Conservation (phyloP, 2,888 invertebrate genomes). For the Panzeria rudis region DNA sequence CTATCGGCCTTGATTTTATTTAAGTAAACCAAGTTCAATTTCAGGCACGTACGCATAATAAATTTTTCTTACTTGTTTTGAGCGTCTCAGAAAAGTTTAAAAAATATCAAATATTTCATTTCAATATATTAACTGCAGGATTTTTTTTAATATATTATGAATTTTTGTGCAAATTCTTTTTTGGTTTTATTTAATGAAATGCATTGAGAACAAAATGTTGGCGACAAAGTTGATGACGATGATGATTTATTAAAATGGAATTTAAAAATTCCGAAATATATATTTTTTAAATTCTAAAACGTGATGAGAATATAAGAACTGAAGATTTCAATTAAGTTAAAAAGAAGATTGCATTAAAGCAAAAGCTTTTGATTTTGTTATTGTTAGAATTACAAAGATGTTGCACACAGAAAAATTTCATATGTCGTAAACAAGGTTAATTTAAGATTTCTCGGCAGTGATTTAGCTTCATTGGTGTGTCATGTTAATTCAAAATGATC, state of each 20-base stretch:
- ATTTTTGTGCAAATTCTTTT: constrained; percentile 55
- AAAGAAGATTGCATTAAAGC: background rate
- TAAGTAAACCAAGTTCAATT: constrained; percentile 57
- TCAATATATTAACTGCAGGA: constrained; percentile 22
- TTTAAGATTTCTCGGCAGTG: no score
- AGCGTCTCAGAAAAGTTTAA: background rate
- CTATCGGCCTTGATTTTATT: constrained; percentile 69
- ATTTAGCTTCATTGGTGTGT: no score
- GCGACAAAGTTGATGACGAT: background rate
- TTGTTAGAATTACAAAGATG: background rate
- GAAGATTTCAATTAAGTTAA: background rate
- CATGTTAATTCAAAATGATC: no score
- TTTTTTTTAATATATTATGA: constrained; percentile 59
- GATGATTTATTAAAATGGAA: constrained; percentile 46
- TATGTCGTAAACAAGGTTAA: no score
- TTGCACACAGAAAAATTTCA: no score
- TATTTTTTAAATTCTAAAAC: constrained; percentile 43
- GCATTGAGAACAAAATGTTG: constrained; percentile 47
- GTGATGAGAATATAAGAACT: constrained; percentile 39
- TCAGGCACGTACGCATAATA: constrained; percentile 72
- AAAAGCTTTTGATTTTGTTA: background rate
- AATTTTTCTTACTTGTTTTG: constrained; percentile 32
- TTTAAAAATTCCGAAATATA: constrained; percentile 54
- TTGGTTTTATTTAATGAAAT: constrained; percentile 48
- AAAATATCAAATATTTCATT: constrained; percentile 22